Conservation (phyloP, 1,140 invertebrate genomes). For the Drosophila watanabei region DNA sequence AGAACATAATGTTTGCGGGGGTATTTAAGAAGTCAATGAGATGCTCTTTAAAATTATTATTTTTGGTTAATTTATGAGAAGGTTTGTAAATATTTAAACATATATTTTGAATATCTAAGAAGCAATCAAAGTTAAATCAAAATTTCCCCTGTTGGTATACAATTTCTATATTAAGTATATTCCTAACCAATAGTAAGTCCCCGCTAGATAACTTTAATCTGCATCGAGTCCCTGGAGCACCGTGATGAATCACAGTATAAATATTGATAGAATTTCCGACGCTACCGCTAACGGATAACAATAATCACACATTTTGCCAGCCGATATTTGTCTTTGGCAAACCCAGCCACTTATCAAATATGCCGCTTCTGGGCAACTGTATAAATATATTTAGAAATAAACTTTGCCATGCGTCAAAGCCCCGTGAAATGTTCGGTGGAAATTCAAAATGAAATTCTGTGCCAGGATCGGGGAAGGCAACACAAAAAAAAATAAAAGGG, state of each 20-base stretch:
- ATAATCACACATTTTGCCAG: conserved; percentile 6
- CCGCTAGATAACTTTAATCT: background rate
- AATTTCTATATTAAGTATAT: background rate
- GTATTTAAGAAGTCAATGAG: background rate
- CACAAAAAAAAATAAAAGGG: background rate
- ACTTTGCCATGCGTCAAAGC: conserved; percentile 68
- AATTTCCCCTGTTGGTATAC: background rate
- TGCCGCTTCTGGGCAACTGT: conserved; percentile 6
- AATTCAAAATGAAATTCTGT: conserved; percentile 77
- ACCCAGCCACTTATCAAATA: conserved; percentile 26
- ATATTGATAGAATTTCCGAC: background rate
- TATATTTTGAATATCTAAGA: too few relatives aligned
- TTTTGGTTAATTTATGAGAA: too few relatives aligned
- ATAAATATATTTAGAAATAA: conserved; percentile 55
- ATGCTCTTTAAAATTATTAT: too few relatives aligned
- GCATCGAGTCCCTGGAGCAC: background rate
- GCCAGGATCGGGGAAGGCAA: conserved; percentile 27
- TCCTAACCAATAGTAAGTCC: background rate
- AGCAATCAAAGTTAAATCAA: background rate
- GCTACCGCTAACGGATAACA: conserved; percentile 4
- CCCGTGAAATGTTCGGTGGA: conserved; percentile 60
- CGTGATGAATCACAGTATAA: background rate
- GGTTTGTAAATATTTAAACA: too few relatives aligned
- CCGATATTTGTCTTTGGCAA: conserved; percentile 12
- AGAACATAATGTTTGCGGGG: background rate